Evolutionary conservation across 2,888 invertebrate genomes (phyloP), one percentile per base, ranked within the genome.

Genomic region (Octodonta nipae): DNA sequence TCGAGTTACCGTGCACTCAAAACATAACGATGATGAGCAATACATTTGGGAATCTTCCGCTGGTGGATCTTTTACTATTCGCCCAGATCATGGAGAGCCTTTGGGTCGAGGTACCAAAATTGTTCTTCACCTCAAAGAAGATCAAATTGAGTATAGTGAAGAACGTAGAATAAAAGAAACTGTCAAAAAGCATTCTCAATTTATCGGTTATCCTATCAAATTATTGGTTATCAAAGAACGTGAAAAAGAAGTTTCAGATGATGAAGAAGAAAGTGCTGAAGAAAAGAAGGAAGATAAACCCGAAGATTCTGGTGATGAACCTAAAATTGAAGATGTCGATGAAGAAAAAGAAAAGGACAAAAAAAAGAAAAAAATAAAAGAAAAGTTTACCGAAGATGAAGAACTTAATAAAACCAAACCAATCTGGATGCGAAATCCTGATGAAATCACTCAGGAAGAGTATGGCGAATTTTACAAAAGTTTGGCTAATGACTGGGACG

Each of bases 381-480:
- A 96, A 54, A 96, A 93, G 61, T 98, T 95, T 67, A 83, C 81
- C 1, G 96, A 96, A 56, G 95, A 96, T 56, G 96, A 98, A 61
- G 95, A 96, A 58, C 64, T 98, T 26, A 98, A 98, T 74, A 96
- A 96, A 62, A 92, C 91, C 12, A 95, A 95, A 65, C 93, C 93
- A 2, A 84, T 93, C 61, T 95, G 95, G 93, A 95, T 93, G 0
- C 73, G 93, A 43, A 95, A 95, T 48, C 85, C 92, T 35, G 93
- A 93, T 62, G 93, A 95, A 55, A 93, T 95, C 57, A 84, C 83
- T 20, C 84, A 88, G 58, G 91, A 92, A 52, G 93, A 95, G 63
- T 95, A 95, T 52, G 93, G 91, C 43, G 93, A 95, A 68, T 95
- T 95, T 68, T 95, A 95, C 76, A 95, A 95, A 64, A 89, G 89